Percentiles rank a stretch among this genome's conserved stretches.
Conservation (phyloP, 1,140 invertebrate genomes). For the Platyura marginata region DNA sequence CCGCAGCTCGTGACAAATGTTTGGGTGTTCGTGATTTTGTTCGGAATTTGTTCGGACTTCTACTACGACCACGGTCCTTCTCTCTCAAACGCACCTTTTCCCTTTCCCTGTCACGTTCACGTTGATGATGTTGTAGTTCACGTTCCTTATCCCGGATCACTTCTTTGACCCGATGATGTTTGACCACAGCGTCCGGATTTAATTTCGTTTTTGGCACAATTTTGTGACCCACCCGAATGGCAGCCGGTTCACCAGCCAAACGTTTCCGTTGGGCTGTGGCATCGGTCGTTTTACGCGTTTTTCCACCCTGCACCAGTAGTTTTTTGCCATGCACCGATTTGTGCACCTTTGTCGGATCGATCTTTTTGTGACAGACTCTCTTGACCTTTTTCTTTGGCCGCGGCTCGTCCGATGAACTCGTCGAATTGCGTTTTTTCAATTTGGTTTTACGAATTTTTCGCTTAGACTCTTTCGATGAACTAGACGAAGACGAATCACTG, state of each 20-base stretch:
- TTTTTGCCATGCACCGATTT: conserved; percentile 7
- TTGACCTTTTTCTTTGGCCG: conserved; percentile 20
- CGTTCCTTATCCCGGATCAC: conserved; percentile 23
- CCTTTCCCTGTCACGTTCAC: conserved; percentile 17
- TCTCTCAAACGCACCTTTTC: conserved; percentile 17
- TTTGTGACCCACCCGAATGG: background rate
- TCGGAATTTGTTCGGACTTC: background rate
- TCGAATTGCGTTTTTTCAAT: conserved; percentile 11
- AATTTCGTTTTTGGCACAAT: background rate
- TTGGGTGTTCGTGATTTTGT: background rate
- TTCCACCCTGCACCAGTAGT: background rate
- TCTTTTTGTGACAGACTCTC: conserved; percentile 20
- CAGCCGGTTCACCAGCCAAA: background rate
- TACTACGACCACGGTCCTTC: conserved; percentile 11
- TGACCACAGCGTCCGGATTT: conserved; percentile 7
- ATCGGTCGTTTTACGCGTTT: background rate
- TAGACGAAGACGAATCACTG: conserved; percentile 34
- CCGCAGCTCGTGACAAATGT: background rate
- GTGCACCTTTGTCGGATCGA: conserved; percentile 18
- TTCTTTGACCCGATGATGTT: conserved; percentile 13
- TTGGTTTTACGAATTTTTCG: conserved; percentile 27
- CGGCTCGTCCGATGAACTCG: conserved; percentile 11
- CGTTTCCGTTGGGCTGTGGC: background rate
- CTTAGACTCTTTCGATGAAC: conserved; percentile 18
- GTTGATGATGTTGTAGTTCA: conserved; percentile 10